phyloP scores from a whole-genome alignment of 2,113 vertebrate species.

The Sardina pilchardus region DNA sequence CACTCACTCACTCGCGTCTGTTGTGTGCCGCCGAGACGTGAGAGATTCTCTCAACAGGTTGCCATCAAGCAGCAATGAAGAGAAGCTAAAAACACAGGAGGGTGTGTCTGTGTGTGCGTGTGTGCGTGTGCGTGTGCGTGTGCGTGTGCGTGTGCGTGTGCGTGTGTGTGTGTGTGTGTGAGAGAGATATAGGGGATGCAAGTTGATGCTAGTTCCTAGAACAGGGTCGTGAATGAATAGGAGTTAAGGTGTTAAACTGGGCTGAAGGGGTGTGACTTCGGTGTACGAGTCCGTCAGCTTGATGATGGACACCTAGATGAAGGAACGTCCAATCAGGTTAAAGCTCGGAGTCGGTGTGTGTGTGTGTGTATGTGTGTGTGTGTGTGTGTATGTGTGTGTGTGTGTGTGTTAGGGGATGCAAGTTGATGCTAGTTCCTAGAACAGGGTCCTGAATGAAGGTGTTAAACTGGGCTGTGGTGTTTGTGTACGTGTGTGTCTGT shows the following conservation, averaged over 20 bases:
- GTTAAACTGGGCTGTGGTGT: background rate
- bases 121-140: background rate
- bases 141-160: background rate
- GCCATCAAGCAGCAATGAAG: background rate
- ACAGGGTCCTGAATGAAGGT: no score
- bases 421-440: no score
- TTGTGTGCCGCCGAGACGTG: background rate
- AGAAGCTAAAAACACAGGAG: background rate
- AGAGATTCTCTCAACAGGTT: background rate
- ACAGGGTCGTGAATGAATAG: no score
- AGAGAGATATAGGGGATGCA: no score
- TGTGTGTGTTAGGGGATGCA: no score
- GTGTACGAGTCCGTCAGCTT: conserved; percentile 81
- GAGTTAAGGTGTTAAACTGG: no score
- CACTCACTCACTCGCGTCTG: background rate
- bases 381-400: no score
- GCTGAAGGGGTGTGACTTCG: no score
- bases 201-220: no score
- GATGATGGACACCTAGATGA: conserved; percentile 91
- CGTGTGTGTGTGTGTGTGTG: background rate
- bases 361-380: no score
- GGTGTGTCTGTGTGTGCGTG: background rate
- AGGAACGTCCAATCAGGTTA: conserved; percentile 21
- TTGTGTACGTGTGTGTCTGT: background rate
- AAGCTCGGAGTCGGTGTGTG: background rate